A percentile compares a stretch with the other conserved stretches of the same genome.
Conservation (phyloP, 1,140 invertebrate genomes). For the Heliconius hewitsoni region DNA sequence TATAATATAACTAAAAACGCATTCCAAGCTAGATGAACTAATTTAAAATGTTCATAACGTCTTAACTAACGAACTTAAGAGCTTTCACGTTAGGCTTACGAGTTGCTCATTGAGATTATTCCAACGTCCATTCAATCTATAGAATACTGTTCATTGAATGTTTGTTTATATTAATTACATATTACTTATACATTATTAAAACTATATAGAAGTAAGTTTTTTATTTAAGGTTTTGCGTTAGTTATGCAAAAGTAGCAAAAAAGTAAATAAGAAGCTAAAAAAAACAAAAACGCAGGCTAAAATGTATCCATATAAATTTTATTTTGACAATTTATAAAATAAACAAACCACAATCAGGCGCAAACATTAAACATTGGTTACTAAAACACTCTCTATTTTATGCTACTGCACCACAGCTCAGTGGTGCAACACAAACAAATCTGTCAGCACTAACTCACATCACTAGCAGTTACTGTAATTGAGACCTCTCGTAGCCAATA, state of each 20-base stretch:
- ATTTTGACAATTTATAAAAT: background rate
- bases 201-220: no score
- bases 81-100: background rate
- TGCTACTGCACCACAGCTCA: background rate
- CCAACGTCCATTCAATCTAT: background rate
- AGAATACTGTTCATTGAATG: background rate
- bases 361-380: background rate
- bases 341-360: background rate
- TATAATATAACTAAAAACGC: no score
- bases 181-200: no score
- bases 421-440: constrained; percentile 19
- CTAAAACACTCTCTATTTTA: background rate
- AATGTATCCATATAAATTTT: background rate
- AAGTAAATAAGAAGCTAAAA: no score
- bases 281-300: no score
- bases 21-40: background rate
- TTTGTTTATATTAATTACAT: background rate
- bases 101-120: background rate
- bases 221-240: no score
- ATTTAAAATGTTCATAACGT: constrained; percentile 1
- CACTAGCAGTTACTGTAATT: constrained; percentile 33
- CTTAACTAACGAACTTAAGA: background rate
- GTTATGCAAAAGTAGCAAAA: no score
- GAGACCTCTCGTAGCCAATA: constrained; percentile 19
- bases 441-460: constrained; percentile 41